Percentiles rank a stretch among this genome's conserved stretches.
phyloP scores from a whole-genome alignment of 2,797 vertebrate genomes.

The Otus scops region DNA sequence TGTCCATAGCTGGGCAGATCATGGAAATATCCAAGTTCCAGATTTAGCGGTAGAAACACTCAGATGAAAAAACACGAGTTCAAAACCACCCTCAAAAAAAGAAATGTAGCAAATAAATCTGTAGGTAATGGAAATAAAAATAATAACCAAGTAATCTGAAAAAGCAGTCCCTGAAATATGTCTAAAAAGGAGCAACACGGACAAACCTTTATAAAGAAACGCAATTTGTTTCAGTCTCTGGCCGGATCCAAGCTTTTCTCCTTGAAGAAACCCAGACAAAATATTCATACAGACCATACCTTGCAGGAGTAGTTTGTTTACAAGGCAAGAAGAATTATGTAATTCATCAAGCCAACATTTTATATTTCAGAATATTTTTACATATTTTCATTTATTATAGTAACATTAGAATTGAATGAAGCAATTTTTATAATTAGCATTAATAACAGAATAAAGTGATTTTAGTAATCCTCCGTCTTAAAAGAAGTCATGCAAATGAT shows the following conservation, averaged over 20 bases:
- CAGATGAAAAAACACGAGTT: not conserved
- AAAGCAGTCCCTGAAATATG: not conserved
- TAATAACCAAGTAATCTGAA: not conserved
- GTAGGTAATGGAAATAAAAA: not conserved
- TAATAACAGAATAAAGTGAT: not conserved
- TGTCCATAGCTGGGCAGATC: not conserved
- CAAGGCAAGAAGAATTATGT: not conserved
- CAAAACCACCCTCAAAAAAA: not conserved
- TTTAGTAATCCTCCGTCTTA: not conserved
- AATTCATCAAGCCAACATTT: not conserved
- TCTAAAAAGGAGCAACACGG: too few relatives aligned
- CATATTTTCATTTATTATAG: not conserved
- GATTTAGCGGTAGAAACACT: not conserved
- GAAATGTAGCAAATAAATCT: not conserved
- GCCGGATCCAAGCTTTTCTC: not conserved
- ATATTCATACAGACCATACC: not conserved
- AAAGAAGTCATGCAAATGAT: not conserved
- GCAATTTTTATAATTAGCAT: not conserved
- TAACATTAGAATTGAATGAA: not conserved
- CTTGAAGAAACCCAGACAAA: not conserved
- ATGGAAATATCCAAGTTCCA: not conserved
- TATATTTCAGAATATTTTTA: not conserved
- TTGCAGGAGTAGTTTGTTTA: not conserved
- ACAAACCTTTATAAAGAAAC: not conserved
- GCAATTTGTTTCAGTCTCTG: not conserved